These are phyloP conservation scores for Drosophila affinis DNA, from an alignment of 2,888 invertebrate species.

Conservation along the genomic window DNA sequence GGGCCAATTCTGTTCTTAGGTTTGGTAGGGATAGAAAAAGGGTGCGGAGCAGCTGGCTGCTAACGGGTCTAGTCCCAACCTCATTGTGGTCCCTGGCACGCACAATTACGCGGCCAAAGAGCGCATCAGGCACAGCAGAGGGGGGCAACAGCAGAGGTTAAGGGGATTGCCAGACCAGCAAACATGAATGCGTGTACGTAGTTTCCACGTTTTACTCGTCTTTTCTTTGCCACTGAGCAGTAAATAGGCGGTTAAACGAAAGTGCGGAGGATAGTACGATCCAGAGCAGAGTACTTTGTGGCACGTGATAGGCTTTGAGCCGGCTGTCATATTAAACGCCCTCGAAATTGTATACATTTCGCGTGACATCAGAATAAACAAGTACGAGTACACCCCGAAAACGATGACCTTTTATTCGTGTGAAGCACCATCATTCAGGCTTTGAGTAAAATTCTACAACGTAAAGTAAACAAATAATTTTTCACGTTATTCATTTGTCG, in stretches of 20 bases:
- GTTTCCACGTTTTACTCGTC: not conserved
- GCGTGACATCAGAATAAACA: too few species aligned
- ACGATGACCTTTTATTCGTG: too few species aligned
- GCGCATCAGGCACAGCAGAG: conserved; percentile 12
- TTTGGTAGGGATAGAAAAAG: not conserved
- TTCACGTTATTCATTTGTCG: too few species aligned
- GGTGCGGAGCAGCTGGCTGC: not conserved
- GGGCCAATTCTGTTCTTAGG: conserved; percentile 2
- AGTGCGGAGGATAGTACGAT: not conserved
- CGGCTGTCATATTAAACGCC: too few species aligned
- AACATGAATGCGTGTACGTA: not conserved
- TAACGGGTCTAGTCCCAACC: conserved; percentile 8
- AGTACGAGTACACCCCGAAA: too few species aligned
- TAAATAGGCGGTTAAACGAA: not conserved
- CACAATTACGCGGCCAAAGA: conserved; percentile 30
- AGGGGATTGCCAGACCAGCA: not conserved
- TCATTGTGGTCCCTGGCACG: conserved; percentile 20
- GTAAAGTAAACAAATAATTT: too few species aligned
- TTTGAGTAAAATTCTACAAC: too few species aligned
- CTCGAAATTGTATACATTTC: too few species aligned
- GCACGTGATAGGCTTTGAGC: not conserved
- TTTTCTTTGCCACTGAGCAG: not conserved
- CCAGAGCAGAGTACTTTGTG: not conserved
- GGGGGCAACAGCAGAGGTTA: not conserved
- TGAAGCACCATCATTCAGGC: too few species aligned